Base-by-base conservation (phyloP, 1,140 invertebrate genomes). In the Rhopalosiphum padi region DNA sequence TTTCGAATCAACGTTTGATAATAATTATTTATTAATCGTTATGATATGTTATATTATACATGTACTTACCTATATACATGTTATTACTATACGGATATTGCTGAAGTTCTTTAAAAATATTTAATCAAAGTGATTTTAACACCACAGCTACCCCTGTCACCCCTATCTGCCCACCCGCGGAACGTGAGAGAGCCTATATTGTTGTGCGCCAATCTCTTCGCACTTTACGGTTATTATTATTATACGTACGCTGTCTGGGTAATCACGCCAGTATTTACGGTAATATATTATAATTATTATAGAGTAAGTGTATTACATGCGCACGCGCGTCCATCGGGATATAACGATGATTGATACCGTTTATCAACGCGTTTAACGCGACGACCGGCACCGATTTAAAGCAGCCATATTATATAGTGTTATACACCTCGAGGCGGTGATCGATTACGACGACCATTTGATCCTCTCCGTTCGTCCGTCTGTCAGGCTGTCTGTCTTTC, bases 291-390 rank as follows among this genome's bases (percentile, higher is more conserved):
- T 37, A 1, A 37, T n/a, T 77, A 83, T 25, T 85, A 85, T 41
- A 43, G 8, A 43, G 41, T 43, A 43, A 41, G 23, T 25, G 3
- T 43, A 85, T 85, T 41, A 43, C 43, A 43, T 30, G 43, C 35
- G 82, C 37, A 86, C 37, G 37, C 85, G 37, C 23, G 25, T 86
- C 83, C 41, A 86, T 8, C 41, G 25, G 41, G 41, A 41, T 11
- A 86, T 86, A 86, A 86, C 85, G 85, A 86, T 86, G 85, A 86
- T 86, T 86, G 85, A 86, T 86, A 86, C 85, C 41, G 37, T 86
- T 86, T 86, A 86, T 86, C 85, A 46, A 86, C 85, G 85, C 43
- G 5, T 86, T 85, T 86, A 86, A 86, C 41, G 85, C 43, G 25
- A 25, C 85, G 85, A 86, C 85, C 85, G 85, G 85, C 85, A 86